phyloP scores from a whole-genome alignment of 1,140 invertebrate species.

The Drosophila chauvacae region DNA sequence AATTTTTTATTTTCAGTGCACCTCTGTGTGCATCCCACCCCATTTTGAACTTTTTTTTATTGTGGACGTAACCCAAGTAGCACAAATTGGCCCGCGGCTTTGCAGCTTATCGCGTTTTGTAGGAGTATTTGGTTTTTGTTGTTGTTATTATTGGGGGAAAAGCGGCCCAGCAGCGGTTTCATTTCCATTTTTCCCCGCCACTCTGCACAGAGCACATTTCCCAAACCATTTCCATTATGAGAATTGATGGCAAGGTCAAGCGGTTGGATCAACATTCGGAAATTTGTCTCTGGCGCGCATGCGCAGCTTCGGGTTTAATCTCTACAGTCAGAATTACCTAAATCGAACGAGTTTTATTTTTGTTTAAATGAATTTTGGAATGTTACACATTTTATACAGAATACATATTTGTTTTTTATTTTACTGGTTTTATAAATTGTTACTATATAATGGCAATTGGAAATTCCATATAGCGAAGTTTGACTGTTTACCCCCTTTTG shows the following conservation, averaged over 20 bases:
- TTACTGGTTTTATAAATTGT: neutral
- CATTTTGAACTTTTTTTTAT: neutral
- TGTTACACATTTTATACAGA: neutral
- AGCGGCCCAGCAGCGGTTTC: conserved; percentile 52
- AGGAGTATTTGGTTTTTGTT: conserved; percentile 27
- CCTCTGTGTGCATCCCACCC: neutral
- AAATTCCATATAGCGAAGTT: neutral
- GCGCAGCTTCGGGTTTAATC: conserved; percentile 25
- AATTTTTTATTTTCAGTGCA: conserved; percentile 9
- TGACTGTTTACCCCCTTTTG: conserved; percentile 22
- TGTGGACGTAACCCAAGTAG: conserved; percentile 61
- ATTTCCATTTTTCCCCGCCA: conserved; percentile 30
- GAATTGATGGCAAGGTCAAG: conserved; percentile 81
- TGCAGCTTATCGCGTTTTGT: conserved; percentile 67
- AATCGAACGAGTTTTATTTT: neutral
- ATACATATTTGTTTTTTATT: neutral
- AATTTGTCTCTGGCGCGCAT: conserved; percentile 64
- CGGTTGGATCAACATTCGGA: conserved; percentile 55
- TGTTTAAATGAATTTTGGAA: neutral
- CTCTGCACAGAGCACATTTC: conserved; percentile 20
- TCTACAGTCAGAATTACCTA: conserved; percentile 6
- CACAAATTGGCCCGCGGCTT: conserved; percentile 59
- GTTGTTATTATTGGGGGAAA: conserved; percentile 38
- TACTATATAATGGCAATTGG: neutral
- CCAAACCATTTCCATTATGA: conserved; percentile 57